phyloP scores from a whole-genome alignment of 2,888 invertebrate genomes.

The Herminia tarsipennalis region DNA sequence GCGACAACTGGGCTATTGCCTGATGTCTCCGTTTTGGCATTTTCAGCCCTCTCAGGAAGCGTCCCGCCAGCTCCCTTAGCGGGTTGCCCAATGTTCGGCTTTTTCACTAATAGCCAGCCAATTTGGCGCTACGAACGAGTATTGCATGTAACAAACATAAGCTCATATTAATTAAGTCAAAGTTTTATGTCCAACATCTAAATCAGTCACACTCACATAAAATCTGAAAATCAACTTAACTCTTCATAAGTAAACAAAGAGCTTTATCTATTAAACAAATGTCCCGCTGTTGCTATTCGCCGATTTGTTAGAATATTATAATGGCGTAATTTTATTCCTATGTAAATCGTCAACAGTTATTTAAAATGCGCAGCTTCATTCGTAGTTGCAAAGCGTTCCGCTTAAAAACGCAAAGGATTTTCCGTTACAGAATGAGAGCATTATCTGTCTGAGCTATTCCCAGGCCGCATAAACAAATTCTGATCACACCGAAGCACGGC shows the following conservation, averaged over 20 bases:
- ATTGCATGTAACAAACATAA: constrained; percentile 20
- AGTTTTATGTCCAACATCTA: constrained; percentile 14
- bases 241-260: constrained; percentile 16
- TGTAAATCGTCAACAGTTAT: constrained; percentile 65
- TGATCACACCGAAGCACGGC: constrained; percentile 70
- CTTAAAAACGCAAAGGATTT: constrained; percentile 79
- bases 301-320: constrained; percentile 45
- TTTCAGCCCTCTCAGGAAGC: no score
- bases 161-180: constrained; percentile 24
- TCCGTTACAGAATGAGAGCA: constrained; percentile 77
- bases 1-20: no score
- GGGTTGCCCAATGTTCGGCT: no score
- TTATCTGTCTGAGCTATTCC: constrained; percentile 73
- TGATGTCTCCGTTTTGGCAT: no score
- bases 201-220: constrained; percentile 14
- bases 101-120: no score
- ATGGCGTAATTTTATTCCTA: constrained; percentile 66
- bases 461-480: constrained; percentile 80
- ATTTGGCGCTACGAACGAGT: no score
- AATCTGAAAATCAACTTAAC: no score
- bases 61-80: no score
- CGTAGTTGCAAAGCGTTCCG: constrained; percentile 75
- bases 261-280: constrained; percentile 30
- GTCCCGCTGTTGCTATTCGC: constrained; percentile 43
- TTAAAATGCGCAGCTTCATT: constrained; percentile 73